A percentile compares a stretch with the other conserved stretches of the same genome.
Evolutionary conservation across 2,113 vertebrate species (phyloP).

Genomic region (Pachyramphus minor): DNA sequence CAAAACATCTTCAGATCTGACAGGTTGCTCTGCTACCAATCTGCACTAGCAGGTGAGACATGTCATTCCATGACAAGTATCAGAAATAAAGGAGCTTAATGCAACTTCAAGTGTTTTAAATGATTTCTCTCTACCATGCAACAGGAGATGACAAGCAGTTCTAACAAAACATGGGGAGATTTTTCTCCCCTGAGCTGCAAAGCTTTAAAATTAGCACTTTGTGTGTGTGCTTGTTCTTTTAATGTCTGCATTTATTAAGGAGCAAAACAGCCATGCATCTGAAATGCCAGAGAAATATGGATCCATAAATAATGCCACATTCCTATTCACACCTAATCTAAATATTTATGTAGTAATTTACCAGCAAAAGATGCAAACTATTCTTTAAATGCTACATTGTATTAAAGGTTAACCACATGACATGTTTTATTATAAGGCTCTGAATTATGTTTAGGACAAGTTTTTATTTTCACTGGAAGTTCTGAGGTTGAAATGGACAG

Average conservation of each 20-base stretch:
- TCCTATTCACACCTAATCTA: slow-evolving; percentile 57
- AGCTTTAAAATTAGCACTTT: slow-evolving; percentile 54
- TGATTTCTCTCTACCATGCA: background rate
- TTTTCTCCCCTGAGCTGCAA: slow-evolving; percentile 25
- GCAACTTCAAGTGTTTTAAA: background rate
- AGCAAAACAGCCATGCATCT: slow-evolving; percentile 52
- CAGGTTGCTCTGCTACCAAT: slow-evolving; percentile 29
- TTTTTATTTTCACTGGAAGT: background rate
- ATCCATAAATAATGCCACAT: slow-evolving; percentile 61
- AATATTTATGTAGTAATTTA: slow-evolving; percentile 69
- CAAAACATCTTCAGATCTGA: slow-evolving; percentile 41
- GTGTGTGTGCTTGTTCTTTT: slow-evolving; percentile 14
- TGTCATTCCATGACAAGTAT: slow-evolving; percentile 6
- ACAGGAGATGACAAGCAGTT: background rate
- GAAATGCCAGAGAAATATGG: slow-evolving; percentile 60
- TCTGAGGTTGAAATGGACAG: background rate
- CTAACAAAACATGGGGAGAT: background rate
- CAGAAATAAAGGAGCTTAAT: slow-evolving; percentile 37
- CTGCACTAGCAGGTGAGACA: slow-evolving; percentile 27
- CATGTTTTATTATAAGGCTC: slow-evolving; percentile 32
- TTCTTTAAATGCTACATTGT: slow-evolving; percentile 57
- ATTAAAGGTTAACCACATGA: slow-evolving; percentile 61
- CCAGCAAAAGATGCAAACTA: slow-evolving; percentile 60
- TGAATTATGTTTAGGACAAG: slow-evolving; percentile 26
- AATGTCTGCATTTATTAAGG: slow-evolving; percentile 53